Evolutionary conservation across 2,888 invertebrate species (phyloP), one percentile per base, ranked within the genome.

Genomic region (Eristalinus aeneus): DNA sequence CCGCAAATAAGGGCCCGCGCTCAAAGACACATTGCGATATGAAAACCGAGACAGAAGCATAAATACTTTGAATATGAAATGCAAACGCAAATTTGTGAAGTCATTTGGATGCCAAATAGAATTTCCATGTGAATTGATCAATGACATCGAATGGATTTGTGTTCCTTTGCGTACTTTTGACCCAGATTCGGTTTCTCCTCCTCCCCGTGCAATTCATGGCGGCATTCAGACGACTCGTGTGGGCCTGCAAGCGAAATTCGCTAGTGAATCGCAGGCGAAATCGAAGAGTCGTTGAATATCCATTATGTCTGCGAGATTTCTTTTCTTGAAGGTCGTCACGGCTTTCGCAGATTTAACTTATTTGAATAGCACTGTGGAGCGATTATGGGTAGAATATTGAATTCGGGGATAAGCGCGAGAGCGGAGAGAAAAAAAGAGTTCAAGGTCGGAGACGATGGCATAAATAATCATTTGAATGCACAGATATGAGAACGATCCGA

Each of bases 241-340:
- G 16, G 39, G 56, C 31, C 65, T 64, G 64, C 74, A 74, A 74
- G 39, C 56, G 63, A 69, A 76, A 31, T 46, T 72, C 75, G 31
- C 69, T 74, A 46, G 63, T 58, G 56, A 63, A 16, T 46, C 46
- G 34, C 64, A 71, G 69, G 65, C 34, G 31, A 60, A 75, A 76
- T 76, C 65, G 75, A 71, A 71, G 65, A 75, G 60, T 76, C 81
- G 65, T 81, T 76, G 65, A 65, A 76, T 81, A 65, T 76, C 53
- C 76, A 76, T 81, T 74, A 81, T 81, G 64, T 65, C 36, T 60
- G 23, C 22, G n/a, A 63, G 34, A 58, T 63, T 69, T 56, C 10
- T 75, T 60, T 64, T 58, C 46, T 63, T 69, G 61, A 77, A 72
- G 72, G 71, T 67, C 56, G 9, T 46, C 46, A 16, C 8, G 46